Evolutionary conservation across 2,797 vertebrate genomes (phyloP), one percentile per base, ranked within the genome.

Genomic region (Sebastes cheni): DNA sequence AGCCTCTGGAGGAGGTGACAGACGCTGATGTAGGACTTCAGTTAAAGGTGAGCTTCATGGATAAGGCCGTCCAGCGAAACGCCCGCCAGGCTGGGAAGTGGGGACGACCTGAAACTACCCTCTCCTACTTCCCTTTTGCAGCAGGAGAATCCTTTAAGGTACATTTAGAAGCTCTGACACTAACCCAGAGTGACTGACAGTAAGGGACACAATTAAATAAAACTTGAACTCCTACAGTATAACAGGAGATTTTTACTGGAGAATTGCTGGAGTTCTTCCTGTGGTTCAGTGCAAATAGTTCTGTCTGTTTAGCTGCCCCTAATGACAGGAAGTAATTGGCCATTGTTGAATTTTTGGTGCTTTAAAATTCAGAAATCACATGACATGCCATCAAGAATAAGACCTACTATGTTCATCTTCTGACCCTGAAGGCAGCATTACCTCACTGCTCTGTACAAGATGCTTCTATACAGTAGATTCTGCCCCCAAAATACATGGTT

Each of bases 71-170:
- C 77, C 93, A 95, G 8, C 95, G 97, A 36, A 98, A 97, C 59
- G 96, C 97, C 62, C 93, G 96, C n/a, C 87, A 97, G 92, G 95
- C 93, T 2, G 97, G 97, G 7, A 95, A 96, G 86, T 98, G 97
- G 97, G 97, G 97, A 32, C 80, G 91, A 10, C 93, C 96, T 58
- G 97, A 98, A 91, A 97, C 95, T 4, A 96, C 94, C 3, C 93
- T 98, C 68, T 96, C 97, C 52, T 98, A 96, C 87, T 98, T 98
- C 64, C 97, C 97, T 10, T 98, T 98, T 78, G 95, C 94, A 11
- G 80, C 96, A 5, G 97, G 96, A 0, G 97, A 98, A 77, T 69
- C 97, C 0, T 98, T 98, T 89, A 98, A 98, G 97, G 97, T 90
- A 83, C 4, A 10, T 39, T 34, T 9, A 8, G 1, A 1, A n/a